Evolutionary conservation across 2,113 vertebrate genomes (phyloP).

Genomic region (Odocoileus virginianus): DNA sequence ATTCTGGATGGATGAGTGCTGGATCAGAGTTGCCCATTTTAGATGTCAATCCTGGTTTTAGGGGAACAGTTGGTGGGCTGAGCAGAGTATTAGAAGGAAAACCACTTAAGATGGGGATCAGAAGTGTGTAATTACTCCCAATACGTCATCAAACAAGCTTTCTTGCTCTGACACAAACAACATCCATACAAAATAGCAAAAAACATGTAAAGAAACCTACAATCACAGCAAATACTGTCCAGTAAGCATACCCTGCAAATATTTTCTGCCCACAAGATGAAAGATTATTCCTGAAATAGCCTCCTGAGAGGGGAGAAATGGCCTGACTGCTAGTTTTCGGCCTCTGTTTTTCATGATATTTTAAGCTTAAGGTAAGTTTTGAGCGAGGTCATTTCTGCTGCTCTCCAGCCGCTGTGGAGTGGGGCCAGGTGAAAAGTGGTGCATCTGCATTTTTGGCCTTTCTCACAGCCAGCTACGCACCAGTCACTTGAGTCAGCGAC

Average conservation of each 20-base stretch:
- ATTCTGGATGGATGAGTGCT: not conserved
- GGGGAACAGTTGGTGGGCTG: not conserved
- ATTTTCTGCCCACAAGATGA: slow-evolving; percentile 18
- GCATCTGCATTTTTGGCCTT: not conserved
- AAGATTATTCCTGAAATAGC: not conserved
- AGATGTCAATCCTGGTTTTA: not conserved
- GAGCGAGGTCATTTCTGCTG: not conserved
- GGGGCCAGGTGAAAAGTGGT: not conserved
- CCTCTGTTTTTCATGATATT: slow-evolving; percentile 53
- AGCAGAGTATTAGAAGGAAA: not conserved
- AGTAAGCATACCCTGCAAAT: not conserved
- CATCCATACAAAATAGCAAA: not conserved
- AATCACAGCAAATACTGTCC: not conserved
- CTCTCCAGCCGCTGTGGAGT: not conserved
- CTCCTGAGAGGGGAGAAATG: slow-evolving; percentile 22
- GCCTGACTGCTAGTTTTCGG: slow-evolving; percentile 31
- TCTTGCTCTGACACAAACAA: not conserved
- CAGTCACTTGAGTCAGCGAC: not conserved
- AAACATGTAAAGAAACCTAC: not conserved
- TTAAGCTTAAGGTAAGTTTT: slow-evolving; percentile 34
- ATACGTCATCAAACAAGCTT: not conserved
- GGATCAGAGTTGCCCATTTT: not conserved
- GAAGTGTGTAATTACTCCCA: not conserved
- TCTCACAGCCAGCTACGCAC: not conserved
- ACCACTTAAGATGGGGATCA: not conserved